Base-by-base conservation (phyloP, 92 coral and sea anemone species). In the Palythoa grandiflora region DNA sequence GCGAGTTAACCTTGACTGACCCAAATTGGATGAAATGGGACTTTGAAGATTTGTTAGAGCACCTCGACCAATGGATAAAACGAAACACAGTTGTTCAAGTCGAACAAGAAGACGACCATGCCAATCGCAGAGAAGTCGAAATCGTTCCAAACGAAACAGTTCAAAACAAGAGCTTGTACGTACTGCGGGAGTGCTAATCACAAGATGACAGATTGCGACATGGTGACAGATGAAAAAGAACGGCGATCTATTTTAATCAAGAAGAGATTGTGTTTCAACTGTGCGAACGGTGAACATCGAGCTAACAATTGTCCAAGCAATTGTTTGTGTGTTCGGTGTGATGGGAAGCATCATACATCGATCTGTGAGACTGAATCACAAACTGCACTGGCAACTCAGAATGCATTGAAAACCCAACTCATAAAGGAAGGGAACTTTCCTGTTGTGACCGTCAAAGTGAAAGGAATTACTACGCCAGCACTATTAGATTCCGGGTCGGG, bases 21-120 rank as follows among this genome's bases (percentile, higher is more conserved):
- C 84, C 89, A 74, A 86, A 86, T 0, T 86, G 89, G 89, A 78
- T 74, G 74, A 76, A 10, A 1, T 86, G 89, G 89, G 89, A 84
- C 1, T 86, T 86, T 75, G 73, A 74, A 66, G 83, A 86, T 36
- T 54, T 75, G 54, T 79, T 75, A 5, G 83, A 65, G 2, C 83
- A 78, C 74, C 89, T 75, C 79, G 54, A 79, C 70, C 75, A 86
- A 39, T 71, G 65, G 68, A 66, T 70, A 84, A 68, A 47, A 70
- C 75, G 88, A 51, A 84, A 70, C 77, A 71, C 88, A 65, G 88
- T 68, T 53, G 48, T 48, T 53, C 76, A 84, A 84, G 88, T 0
- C 9, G 51, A 40, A 65, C 66, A 51, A 1, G 77, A 50, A 71
- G 76, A 61, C 73, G 53, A 61, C 52, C 51, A 81, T 50, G 66